Evolutionary conservation across 2,797 vertebrate species (phyloP).

Genomic region (Cephalopachus bancanus): DNA sequence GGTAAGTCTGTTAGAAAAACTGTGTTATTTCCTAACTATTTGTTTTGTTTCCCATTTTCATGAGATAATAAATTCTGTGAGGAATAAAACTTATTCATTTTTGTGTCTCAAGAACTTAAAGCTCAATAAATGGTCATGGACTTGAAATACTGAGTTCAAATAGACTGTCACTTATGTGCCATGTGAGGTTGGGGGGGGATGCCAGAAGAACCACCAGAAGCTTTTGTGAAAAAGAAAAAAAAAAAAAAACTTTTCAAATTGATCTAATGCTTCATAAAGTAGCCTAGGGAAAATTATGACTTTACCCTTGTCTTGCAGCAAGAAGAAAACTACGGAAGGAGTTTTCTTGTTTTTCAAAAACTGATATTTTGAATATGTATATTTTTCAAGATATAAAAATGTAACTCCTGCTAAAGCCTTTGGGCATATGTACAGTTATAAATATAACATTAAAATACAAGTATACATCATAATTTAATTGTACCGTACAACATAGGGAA

Average conservation of each 20-base stretch:
- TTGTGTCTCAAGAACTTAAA: conserved; percentile 33
- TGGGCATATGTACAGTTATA: conserved; percentile 81
- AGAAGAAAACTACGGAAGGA: conserved; percentile 88
- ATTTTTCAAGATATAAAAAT: conserved; percentile 81
- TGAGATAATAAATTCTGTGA: conserved; percentile 20
- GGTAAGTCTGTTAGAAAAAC: neutral
- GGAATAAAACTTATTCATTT: neutral
- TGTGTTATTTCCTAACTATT: conserved; percentile 7
- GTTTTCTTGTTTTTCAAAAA: conserved; percentile 88
- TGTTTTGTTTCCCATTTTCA: conserved; percentile 42
- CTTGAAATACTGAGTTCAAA: conserved; percentile 63
- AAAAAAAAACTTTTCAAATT: conserved; percentile 82
- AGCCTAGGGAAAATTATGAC: conserved; percentile 88
- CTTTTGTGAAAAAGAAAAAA: conserved; percentile 82
- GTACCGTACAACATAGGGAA: neutral
- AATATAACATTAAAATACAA: conserved; percentile 82
- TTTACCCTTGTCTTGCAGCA: conserved; percentile 88
- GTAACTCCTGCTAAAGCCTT: conserved; percentile 77
- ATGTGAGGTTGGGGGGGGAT: neutral
- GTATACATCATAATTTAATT: conserved; percentile 78
- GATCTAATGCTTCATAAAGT: conserved; percentile 88
- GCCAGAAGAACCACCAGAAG: conserved; percentile 80
- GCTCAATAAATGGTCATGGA: conserved; percentile 34
- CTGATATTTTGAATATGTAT: conserved; percentile 87
- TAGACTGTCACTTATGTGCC: neutral